Base-by-base conservation (phyloP, 2,113 vertebrate species). In the Ptilorrhoa leucosticta region DNA sequence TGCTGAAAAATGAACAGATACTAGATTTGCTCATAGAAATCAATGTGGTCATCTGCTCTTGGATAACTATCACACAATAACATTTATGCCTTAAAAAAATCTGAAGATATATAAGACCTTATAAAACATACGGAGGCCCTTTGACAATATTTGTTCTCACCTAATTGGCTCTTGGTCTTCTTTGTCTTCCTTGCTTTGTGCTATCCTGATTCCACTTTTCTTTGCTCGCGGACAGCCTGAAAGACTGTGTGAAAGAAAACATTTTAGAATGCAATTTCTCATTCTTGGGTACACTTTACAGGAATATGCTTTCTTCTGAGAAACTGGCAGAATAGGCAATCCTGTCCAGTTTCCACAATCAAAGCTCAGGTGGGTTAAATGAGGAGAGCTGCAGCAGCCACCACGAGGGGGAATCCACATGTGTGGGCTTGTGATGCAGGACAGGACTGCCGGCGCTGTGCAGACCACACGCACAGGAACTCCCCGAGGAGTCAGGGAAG, bases 131-230 rank as follows among this genome's bases (percentile, higher is more conserved):
- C 2, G 5, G 60, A 71, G 23, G 22, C 11, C 44, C 7, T 90
- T 78, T 76, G 60, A 65, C 61, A 94, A 33, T 42, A 91, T 83
- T 86, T 69, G 23, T 91, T 64, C 96, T 85, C 97, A 99, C 99
- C 99, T 99, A 98, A 99, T 99, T 26, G 99, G 99, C 87, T 99
- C 99, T 97, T 99, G 99, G 97, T 99, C 99, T 90, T 99, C 99
- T 95, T 99, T 99, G 97, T 99, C 99, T 96, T 99, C 99, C 97
- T 99, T 99, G 97, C 99, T 99, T 98, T 99, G 99, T 82, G 99
- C 99, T 98, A 99, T 99, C 98, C 99, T 99, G 97, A 99, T 99
- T 81, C 99, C 99, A 66, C 99, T 99, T 97, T 99, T 99, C 97
- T 99, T 99, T 87, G 99, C 99, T 95, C 99, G 98, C 0, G 99